Percentiles rank a stretch among this genome's conserved stretches.
Conservation (phyloP, 2,113 vertebrate species). For the Malurus melanocephalus region DNA sequence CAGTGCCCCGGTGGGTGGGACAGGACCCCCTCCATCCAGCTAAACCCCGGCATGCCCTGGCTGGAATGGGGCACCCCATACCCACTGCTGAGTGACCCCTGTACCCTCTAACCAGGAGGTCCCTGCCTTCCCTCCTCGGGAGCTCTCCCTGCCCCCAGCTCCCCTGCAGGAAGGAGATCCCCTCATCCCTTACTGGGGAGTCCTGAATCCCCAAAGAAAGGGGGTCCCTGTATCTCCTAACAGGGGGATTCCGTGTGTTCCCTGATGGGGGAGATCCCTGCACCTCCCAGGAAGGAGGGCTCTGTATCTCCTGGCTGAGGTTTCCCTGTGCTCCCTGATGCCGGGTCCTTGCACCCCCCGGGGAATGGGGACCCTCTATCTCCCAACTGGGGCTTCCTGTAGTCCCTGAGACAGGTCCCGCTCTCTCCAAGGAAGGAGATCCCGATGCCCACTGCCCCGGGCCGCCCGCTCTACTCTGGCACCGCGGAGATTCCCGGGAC, state of each 20-base stretch:
- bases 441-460: background rate
- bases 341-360: background rate
- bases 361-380: too few relatives aligned
- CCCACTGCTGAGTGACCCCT: background rate
- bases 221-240: background rate
- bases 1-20: fast-evolving
- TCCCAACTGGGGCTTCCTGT: background rate
- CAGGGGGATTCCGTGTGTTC: too few relatives aligned
- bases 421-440: fast-evolving
- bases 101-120: background rate
- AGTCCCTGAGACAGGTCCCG: background rate
- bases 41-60: fast-evolving
- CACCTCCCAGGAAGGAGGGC: background rate
- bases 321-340: background rate
- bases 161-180: background rate
- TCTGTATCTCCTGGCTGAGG: background rate
- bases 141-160: background rate
- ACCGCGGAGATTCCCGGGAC: background rate
- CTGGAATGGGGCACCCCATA: background rate
- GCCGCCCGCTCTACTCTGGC: background rate
- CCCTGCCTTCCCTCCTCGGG: background rate
- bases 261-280: background rate
- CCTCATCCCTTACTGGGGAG: too few relatives aligned
- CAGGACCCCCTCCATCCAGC: fast-evolving
- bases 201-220: too few relatives aligned